Conservation (phyloP, 2,113 vertebrate species). For the Acrocephalus kingi region DNA sequence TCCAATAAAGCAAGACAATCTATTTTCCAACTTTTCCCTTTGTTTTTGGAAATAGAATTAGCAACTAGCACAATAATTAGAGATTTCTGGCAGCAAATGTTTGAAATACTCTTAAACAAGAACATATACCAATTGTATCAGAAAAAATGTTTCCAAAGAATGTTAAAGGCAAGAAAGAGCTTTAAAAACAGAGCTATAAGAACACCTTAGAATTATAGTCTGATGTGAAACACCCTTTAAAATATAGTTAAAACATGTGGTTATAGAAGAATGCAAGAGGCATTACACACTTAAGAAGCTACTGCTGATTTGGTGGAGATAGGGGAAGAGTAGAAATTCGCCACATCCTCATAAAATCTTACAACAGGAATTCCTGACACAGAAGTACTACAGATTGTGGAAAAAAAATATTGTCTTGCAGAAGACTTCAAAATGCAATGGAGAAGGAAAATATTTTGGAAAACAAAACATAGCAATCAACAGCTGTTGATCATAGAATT, state of each 20-base stretch:
- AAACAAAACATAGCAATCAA: neutral
- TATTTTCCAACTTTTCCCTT: neutral
- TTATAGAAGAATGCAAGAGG: neutral
- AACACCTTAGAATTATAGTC: neutral
- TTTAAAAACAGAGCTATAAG: neutral
- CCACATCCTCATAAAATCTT: neutral
- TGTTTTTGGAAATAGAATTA: neutral
- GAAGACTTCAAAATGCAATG: neutral
- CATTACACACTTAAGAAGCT: neutral
- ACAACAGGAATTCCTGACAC: neutral
- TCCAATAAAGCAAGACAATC: neutral
- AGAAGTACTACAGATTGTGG: neutral
- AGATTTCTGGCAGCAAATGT: neutral
- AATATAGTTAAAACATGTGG: neutral
- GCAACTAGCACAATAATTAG: neutral
- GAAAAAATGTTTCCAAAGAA: neutral
- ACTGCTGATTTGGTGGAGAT: neutral
- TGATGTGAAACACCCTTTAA: neutral
- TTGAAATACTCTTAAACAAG: neutral
- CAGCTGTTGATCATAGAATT: neutral
- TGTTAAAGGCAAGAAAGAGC: neutral
- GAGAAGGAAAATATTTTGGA: neutral
- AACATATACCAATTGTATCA: neutral
- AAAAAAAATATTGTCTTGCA: neutral
- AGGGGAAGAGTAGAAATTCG: neutral